Conservation (phyloP, 2,888 invertebrate species). For the Clivina fossor region DNA sequence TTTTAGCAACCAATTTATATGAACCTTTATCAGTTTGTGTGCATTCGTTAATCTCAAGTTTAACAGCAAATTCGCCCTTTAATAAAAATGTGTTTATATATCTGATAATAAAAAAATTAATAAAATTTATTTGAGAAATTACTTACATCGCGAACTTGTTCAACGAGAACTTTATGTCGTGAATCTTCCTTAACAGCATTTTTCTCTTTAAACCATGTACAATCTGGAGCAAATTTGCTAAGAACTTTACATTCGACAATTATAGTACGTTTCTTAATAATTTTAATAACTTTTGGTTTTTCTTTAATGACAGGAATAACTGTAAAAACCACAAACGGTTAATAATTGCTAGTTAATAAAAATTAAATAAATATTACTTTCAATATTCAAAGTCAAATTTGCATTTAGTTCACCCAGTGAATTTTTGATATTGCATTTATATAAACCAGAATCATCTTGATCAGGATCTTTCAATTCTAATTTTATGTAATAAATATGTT, state of each 20-base stretch:
- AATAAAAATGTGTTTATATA: conserved; percentile 40
- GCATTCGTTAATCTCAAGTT: conserved; percentile 86
- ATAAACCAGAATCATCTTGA: conserved; percentile 93
- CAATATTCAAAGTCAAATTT: conserved; percentile 95
- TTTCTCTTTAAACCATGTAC: conserved; percentile 91
- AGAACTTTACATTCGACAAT: conserved; percentile 92
- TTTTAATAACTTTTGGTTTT: conserved; percentile 87
- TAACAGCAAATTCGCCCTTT: conserved; percentile 85
- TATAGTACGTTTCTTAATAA: conserved; percentile 89
- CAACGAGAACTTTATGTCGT: conserved; percentile 74
- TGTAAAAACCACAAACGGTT: conserved; percentile 48
- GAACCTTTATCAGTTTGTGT: conserved; percentile 80
- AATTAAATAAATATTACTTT: conserved; percentile 67
- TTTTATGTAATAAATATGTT: conserved; percentile 84
- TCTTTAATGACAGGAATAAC: conserved; percentile 93
- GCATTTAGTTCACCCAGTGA: conserved; percentile 95
- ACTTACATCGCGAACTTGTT: conserved; percentile 76
- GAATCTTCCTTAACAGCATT: conserved; percentile 75
- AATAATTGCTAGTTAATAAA: conserved; percentile 15
- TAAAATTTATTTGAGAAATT: conserved; percentile 2
- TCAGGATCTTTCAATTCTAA: conserved; percentile 88
- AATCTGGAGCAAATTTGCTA: conserved; percentile 89
- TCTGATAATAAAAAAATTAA: conserved; percentile 3
- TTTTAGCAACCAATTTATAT: conserved; percentile 88
- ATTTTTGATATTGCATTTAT: conserved; percentile 98